A percentile compares a stretch with the other conserved stretches of the same genome.
Conservation (phyloP, 2,888 invertebrate genomes). For the Stenchaetothrips biformis region DNA sequence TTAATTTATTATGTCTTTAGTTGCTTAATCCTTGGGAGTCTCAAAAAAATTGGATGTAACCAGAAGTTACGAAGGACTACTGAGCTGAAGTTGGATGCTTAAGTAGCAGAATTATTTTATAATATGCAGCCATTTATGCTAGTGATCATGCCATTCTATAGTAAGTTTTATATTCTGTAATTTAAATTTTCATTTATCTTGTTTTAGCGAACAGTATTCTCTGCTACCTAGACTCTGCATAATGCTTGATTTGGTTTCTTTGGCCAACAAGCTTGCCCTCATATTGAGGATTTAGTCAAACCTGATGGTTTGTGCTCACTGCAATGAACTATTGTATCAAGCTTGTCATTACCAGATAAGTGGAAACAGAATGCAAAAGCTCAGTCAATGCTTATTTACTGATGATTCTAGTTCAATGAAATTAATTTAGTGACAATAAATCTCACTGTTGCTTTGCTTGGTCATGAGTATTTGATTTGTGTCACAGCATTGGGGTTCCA, state of each 20-base stretch:
- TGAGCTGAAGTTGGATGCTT: not conserved
- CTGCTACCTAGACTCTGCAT: not conserved
- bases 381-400: not conserved
- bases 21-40: not conserved
- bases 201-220: not conserved
- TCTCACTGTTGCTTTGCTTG: conserved; percentile 4
- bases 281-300: not conserved
- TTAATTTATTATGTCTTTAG: conserved; percentile 3
- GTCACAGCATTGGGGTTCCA: not conserved
- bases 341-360: not conserved
- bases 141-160: not conserved
- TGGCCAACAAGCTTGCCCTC: not conserved
- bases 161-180: not conserved
- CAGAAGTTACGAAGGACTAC: not conserved
- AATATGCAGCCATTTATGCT: not conserved
- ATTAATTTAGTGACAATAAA: conserved; percentile 6
- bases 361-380: not conserved
- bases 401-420: not conserved
- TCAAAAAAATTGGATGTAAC: not conserved
- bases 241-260: not conserved
- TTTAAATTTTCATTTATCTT: not conserved
- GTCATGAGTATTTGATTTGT: not conserved
- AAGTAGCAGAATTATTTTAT: not conserved
- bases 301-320: not conserved
- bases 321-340: not conserved